Percentiles rank a stretch among this genome's conserved stretches.
Evolutionary conservation across 2,113 vertebrate species (phyloP).

Genomic region (Dryoscopus gambensis): DNA sequence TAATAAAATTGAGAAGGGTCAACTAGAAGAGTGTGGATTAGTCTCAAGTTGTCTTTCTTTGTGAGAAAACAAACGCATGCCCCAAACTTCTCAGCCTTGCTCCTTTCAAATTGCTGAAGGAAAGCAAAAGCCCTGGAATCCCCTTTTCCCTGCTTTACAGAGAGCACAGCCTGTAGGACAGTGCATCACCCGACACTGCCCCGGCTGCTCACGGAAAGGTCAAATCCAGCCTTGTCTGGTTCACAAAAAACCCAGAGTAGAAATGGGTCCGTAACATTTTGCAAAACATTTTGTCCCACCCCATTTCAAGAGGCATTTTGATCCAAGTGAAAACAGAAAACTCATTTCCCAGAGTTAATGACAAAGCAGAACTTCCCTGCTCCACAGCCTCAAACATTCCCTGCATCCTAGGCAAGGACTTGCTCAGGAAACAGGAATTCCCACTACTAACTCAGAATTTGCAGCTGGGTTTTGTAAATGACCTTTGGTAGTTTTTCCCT

Average conservation of each 20-base stretch:
- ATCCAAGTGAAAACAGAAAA: neutral
- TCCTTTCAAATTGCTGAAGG: neutral
- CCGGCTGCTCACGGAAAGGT: neutral
- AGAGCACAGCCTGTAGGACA: neutral
- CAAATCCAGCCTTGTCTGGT: neutral
- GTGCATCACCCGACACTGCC: neutral
- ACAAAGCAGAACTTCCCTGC: neutral
- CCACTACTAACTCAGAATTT: neutral
- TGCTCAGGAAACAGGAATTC: neutral
- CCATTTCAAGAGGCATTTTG: neutral
- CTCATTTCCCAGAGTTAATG: neutral
- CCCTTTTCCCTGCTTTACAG: neutral
- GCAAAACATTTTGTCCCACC: neutral
- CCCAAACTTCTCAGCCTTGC: neutral
- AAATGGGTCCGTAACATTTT: neutral
- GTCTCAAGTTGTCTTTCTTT: neutral
- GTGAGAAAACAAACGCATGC: neutral
- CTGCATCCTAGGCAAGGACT: neutral
- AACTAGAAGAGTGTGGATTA: neutral
- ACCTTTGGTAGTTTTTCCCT: neutral
- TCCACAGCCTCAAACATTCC: neutral
- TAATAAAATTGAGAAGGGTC: neutral
- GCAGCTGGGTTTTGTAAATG: conserved; percentile 28
- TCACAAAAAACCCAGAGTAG: neutral
- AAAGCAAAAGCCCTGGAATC: neutral